Conservation (phyloP, 2,797 vertebrate species). For the Todus mexicanus region DNA sequence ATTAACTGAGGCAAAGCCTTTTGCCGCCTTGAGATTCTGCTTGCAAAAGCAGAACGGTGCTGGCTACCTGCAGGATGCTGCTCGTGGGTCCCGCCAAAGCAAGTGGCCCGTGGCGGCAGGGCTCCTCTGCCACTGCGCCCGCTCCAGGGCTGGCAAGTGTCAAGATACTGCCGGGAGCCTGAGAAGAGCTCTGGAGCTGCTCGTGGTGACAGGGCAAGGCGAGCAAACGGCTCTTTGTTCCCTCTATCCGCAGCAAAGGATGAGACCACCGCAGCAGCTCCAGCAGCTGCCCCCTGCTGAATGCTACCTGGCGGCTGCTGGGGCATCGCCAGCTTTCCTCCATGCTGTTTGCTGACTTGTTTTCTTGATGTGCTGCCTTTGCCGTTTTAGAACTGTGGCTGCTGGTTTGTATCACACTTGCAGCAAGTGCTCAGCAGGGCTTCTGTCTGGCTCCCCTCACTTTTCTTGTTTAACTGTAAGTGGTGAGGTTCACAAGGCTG, state of each 20-base stretch:
- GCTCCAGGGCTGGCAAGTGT: not conserved
- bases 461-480: not conserved
- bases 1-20: not conserved
- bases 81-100: not conserved
- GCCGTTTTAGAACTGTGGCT: not conserved
- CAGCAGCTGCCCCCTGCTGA: not conserved
- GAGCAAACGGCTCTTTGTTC: not conserved
- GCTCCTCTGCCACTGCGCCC: not conserved
- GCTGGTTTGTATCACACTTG: not conserved
- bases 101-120: not conserved
- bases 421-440: not conserved
- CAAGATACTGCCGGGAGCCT: not conserved
- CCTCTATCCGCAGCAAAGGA: not conserved
- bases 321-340: not conserved
- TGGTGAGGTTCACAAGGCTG: not conserved
- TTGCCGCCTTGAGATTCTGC: not conserved
- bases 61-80: not conserved
- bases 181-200: not conserved
- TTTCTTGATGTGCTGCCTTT: not conserved
- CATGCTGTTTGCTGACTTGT: not conserved
- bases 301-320: not conserved
- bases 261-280: not conserved
- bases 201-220: not conserved
- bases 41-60: not conserved
- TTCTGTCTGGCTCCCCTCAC: not conserved